These are phyloP conservation scores for Nesogale talazaci DNA, from an alignment of 2,113 vertebrate species.

Conservation along the genomic window DNA sequence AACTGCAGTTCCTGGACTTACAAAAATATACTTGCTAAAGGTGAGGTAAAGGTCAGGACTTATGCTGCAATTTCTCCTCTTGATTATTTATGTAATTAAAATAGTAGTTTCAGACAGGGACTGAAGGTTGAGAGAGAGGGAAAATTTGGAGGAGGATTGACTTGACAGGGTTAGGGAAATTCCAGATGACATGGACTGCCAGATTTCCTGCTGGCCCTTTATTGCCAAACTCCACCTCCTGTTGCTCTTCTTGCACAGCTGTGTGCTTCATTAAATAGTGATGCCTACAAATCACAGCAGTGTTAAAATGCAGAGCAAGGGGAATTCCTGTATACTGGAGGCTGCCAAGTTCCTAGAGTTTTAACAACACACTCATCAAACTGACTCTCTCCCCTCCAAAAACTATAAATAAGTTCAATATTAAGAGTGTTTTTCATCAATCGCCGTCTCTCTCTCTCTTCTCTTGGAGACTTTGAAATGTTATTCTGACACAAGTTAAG, in stretches of 20 bases:
- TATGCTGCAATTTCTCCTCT: neutral
- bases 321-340: conserved; percentile 85
- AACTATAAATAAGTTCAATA: conserved; percentile 79
- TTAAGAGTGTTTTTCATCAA: conserved; percentile 64
- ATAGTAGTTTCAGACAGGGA: neutral
- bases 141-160: conserved; percentile 23
- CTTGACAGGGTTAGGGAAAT: conserved; percentile 83
- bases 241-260: conserved; percentile 85
- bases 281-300: conserved; percentile 82
- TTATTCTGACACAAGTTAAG: neutral
- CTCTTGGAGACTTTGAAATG: conserved; percentile 9
- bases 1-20: conserved; percentile 46
- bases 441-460: neutral
- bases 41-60: conserved; percentile 16
- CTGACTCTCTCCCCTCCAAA: conserved; percentile 66
- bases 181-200: conserved; percentile 83
- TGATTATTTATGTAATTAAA: neutral
- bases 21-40: conserved; percentile 72
- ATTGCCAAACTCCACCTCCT: conserved; percentile 80
- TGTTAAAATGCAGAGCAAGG: conserved; percentile 82
- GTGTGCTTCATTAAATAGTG: conserved; percentile 82
- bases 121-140: neutral
- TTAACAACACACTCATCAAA: conserved; percentile 68
- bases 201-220: conserved; percentile 77
- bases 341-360: conserved; percentile 86